Evolutionary conservation across 2,888 invertebrate species (phyloP), one percentile per base, ranked within the genome.

Genomic region (Epiblema foenella): DNA sequence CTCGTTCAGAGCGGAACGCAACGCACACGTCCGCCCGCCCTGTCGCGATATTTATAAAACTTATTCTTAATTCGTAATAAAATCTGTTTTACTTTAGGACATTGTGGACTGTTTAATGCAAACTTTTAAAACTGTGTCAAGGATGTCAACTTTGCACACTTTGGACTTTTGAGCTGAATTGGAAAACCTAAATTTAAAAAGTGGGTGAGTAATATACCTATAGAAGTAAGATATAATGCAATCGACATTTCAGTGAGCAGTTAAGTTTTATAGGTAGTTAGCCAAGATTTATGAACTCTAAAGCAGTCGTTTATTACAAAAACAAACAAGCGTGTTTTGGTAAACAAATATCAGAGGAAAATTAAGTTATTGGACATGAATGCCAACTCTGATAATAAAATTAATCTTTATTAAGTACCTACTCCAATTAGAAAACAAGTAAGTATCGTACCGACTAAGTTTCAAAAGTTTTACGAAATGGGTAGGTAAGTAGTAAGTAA

Each of bases 161-260:
- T 68, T 75, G 78, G 78, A 80, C 66, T 56, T 69, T 74, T 79
- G 82, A 82, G 52, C 65, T 8, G 63, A 56, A 51, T n/a, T 24
- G 59, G 59, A 39, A 20, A 68, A n/a, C 76, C 68, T 73, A 77
- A 83, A 81, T 82, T 84, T 80, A 88, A 89, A 90, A 90, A 89
- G 89, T 89, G 89, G 91, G 91, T 91, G 81, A 89, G 91, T 89
- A 84, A 77, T 81, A 78, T 69, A 74, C 73, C 73, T 81, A 80
- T 72, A 74, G 58, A 29, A 37, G 71, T 66, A 74, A 49, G 58
- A 64, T 64, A 59, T 54, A 54, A n/a, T 56, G 24, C 63, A 46
- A 49, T 37, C 63, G 51, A 33, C 15, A 12, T 62, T 67, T 56
- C 68, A 72, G 70, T 65, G 73, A 63, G 72, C 66, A 75, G 76